Base-by-base conservation (phyloP, 2,797 vertebrate genomes). In the Brotogeris chrysoptera region DNA sequence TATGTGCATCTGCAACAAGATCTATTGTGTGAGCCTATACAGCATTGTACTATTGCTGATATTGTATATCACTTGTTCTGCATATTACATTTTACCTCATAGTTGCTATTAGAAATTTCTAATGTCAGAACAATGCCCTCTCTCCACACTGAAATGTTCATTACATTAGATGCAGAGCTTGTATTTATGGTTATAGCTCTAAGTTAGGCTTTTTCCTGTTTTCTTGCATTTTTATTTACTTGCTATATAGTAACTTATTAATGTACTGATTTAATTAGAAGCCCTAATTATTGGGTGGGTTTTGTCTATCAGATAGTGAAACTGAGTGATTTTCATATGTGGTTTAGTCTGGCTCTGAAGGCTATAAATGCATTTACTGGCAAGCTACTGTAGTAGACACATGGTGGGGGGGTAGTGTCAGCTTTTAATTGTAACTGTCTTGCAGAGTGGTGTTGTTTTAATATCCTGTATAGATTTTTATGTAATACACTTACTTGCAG, bases 381-480 rank as follows among this genome's bases (percentile, higher is more conserved):
- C 98, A 98, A 98, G 97, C 97, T 93, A 95, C 97, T 96, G 96
- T 96, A 97, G 97, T 98, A 98, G 97, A 97, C 97, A 98, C 98
- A 97, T 97, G 97, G 98, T 96, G 97, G 97, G 97, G 97, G 97
- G 97, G 76, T 98, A 98, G 98, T 99, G 99, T 99, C 99, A 99
- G 99, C 98, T 99, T 99, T 99, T 99, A 99, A 99, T 99, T 99
- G 99, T 99, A 99, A 99, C 98, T 99, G 99, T 99, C 99, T 99
- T 98, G 98, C 98, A 98, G 98, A 99, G 98, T 98, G 97, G 98
- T 99, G 99, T 99, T 99, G 99, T 99, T 99, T 99, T 99, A 99
- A 99, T 99, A 99, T 99, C 99, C 99, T 99, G 99, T 99, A 99
- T 99, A 99, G 99, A 99, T 99, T 99, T 99, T 98, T 99, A 99